Conservation (phyloP, 2,888 invertebrate genomes). For the Heliothis peltigera region DNA sequence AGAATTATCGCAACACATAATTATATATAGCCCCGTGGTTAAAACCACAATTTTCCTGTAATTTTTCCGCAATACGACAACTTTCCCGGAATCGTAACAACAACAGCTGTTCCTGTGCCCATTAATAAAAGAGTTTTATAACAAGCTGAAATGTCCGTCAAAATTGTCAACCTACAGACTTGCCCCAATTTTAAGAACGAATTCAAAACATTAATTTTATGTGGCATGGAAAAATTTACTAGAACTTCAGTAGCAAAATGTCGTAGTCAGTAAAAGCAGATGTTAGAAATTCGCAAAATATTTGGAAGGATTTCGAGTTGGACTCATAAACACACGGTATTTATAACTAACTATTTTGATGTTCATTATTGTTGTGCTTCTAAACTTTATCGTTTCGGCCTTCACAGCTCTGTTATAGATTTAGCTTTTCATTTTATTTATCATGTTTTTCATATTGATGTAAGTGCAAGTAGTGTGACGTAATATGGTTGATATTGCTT, state of each 20-base stretch:
- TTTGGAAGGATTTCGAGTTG: conserved; percentile 53
- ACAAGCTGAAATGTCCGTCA: conserved; percentile 54
- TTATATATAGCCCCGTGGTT: conserved; percentile 15
- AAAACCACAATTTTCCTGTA: conserved; percentile 21
- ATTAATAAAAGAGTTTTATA: conserved; percentile 61
- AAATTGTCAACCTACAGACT: conserved; percentile 63
- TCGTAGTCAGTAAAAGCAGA: conserved; percentile 31
- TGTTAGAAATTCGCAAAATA: conserved; percentile 37
- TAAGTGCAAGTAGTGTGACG: conserved; percentile 22
- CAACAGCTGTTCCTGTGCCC: conserved; percentile 57
- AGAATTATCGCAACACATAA: conserved; percentile 2
- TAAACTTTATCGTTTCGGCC: conserved; percentile 59
- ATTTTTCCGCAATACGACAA: conserved; percentile 31
- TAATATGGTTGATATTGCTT: conserved; percentile 18
- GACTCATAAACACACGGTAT: conserved; percentile 64
- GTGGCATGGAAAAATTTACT: conserved; percentile 59
- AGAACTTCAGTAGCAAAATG: conserved; percentile 30
- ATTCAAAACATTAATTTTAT: conserved; percentile 61
- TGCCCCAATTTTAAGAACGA: conserved; percentile 53
- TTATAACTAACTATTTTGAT: conserved; percentile 65
- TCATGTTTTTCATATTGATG: conserved; percentile 23
- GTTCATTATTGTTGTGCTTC: conserved; percentile 63
- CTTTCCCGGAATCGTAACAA: conserved; percentile 48
- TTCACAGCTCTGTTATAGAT: conserved; percentile 46
- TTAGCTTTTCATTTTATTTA: conserved; percentile 16